Evolutionary conservation across 2,797 vertebrate genomes (phyloP).

Genomic region (Sebastes oblongus): DNA sequence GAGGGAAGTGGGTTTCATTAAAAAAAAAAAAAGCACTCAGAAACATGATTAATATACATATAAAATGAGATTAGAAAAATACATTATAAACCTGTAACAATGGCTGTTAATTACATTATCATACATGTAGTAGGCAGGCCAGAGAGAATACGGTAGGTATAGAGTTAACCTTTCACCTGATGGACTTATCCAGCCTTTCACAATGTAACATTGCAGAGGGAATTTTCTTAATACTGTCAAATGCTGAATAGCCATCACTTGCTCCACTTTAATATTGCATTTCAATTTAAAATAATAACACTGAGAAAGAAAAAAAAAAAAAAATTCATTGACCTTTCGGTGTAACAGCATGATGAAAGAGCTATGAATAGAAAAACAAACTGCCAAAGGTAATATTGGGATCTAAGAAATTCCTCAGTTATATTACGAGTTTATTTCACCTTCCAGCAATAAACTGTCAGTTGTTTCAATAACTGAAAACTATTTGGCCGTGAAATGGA

Average conservation of each 20-base stretch:
- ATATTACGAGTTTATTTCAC: conserved; percentile 38
- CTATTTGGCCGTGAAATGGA: conserved; percentile 43
- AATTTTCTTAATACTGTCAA: conserved; percentile 87
- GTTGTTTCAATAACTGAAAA: conserved; percentile 74
- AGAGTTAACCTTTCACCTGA: conserved; percentile 83
- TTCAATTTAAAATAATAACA: conserved; percentile 84
- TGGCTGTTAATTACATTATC: conserved; percentile 91
- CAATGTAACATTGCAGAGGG: conserved; percentile 86
- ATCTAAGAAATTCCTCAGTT: conserved; percentile 50
- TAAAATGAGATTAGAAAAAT: conserved; percentile 93
- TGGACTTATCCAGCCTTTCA: conserved; percentile 82
- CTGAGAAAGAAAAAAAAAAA: conserved; percentile 66
- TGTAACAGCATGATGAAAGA: conserved; percentile 80
- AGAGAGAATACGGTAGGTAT: conserved; percentile 82
- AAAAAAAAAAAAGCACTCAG: conserved; percentile 69
- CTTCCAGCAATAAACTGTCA: conserved; percentile 47
- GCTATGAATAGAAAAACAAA: conserved; percentile 66
- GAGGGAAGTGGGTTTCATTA: conserved; percentile 70
- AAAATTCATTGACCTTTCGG: conserved; percentile 81
- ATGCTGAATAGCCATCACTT: conserved; percentile 79
- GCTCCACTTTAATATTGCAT: conserved; percentile 87
- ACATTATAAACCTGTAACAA: conserved; percentile 93
- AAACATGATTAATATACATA: conserved; percentile 89
- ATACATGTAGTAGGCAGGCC: conserved; percentile 88
- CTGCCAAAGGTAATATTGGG: conserved; percentile 56